Conservation (phyloP, 2,113 vertebrate genomes). For the Cavia porcellus region DNA sequence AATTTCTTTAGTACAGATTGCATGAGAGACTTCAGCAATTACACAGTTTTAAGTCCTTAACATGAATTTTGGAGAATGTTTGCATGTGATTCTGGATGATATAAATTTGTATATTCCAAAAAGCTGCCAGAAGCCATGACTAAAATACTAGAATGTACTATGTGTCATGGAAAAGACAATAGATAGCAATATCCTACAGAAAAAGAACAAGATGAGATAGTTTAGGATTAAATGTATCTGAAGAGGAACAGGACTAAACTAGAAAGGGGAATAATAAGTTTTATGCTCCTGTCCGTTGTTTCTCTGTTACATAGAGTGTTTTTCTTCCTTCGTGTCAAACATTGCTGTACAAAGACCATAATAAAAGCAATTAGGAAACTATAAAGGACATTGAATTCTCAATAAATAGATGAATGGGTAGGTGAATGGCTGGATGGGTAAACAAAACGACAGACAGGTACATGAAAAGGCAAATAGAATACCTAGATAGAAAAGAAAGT, state of each 20-base stretch:
- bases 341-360: background rate
- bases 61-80: background rate
- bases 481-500: background rate
- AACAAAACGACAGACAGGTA: background rate
- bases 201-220: background rate
- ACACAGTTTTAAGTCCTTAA: background rate
- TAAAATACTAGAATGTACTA: background rate
- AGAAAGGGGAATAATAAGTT: background rate
- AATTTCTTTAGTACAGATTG: background rate
- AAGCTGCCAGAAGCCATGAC: background rate
- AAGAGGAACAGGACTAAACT: background rate
- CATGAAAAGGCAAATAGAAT: background rate
- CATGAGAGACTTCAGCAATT: background rate
- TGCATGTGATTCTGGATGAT: background rate
- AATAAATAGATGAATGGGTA: background rate
- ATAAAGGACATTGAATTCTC: background rate
- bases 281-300: background rate
- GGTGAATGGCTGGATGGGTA: background rate
- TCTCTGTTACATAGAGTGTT: background rate
- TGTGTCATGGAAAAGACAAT: background rate
- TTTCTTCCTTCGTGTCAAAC: background rate
- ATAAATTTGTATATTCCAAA: background rate
- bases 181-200: background rate
- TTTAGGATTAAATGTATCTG: background rate
- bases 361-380: constrained; percentile 5